Evolutionary conservation across 2,797 vertebrate species (phyloP).

Genomic region (Eurystomus glaucurus): DNA sequence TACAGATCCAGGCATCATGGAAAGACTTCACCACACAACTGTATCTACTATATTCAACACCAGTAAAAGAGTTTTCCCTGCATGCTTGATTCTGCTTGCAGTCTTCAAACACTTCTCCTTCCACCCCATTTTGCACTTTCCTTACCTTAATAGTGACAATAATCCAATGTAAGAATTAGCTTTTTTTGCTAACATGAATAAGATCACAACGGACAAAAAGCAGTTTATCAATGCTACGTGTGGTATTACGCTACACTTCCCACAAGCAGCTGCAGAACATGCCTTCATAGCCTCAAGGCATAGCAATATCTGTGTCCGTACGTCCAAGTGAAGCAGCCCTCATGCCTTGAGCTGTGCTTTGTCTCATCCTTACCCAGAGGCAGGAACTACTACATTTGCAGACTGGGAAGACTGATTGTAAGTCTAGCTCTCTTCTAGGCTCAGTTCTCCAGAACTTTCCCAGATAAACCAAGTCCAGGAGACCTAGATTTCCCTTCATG

Average conservation of each 20-base stretch:
- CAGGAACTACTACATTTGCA: background rate
- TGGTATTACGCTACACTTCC: background rate
- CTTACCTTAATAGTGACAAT: background rate
- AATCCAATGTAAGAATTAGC: background rate
- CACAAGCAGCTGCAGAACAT: background rate
- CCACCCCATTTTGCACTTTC: background rate
- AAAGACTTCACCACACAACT: background rate
- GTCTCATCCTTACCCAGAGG: background rate
- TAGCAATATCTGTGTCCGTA: background rate
- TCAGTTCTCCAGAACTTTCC: background rate
- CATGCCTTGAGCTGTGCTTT: background rate
- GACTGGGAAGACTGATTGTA: accelerated
- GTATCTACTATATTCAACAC: background rate
- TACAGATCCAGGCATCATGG: background rate
- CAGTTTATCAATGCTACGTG: too few species aligned
- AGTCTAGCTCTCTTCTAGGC: background rate
- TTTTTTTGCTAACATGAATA: background rate
- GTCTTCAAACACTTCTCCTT: background rate
- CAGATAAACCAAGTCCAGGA: background rate
- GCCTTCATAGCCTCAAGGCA: background rate
- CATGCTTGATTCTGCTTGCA: background rate
- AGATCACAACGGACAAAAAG: background rate
- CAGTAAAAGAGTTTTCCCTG: background rate
- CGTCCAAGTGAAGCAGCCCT: background rate
- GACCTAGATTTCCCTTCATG: background rate